Conservation (phyloP, 1,140 invertebrate genomes). For the Bombus pascuorum region DNA sequence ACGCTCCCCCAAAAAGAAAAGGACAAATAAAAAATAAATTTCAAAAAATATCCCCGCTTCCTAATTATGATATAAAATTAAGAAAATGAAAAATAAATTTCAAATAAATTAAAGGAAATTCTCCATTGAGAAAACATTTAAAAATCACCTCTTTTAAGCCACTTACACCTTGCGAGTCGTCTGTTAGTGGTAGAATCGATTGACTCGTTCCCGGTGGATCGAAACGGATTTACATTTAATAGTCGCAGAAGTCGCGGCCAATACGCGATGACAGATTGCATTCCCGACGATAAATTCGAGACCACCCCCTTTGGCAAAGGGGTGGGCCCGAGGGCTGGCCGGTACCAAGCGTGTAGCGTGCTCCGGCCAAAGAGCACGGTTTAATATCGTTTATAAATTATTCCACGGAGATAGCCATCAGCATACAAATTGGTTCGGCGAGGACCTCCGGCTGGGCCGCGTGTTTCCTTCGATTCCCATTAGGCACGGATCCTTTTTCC, state of each 20-base stretch:
- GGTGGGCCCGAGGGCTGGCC: slow-evolving; percentile 44
- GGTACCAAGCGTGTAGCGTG: slow-evolving; percentile 67
- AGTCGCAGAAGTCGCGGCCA: slow-evolving; percentile 38
- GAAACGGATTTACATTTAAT: slow-evolving; percentile 52
- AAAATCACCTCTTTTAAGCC: not conserved
- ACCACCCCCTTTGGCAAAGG: slow-evolving; percentile 17
- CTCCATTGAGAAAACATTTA: too few relatives aligned
- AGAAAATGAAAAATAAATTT: not conserved
- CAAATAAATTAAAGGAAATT: not conserved
- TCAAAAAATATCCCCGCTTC: too few relatives aligned
- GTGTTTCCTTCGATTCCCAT: slow-evolving; percentile 54
- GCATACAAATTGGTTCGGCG: slow-evolving; percentile 73
- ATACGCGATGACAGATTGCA: slow-evolving; percentile 47
- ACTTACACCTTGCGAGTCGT: not conserved
- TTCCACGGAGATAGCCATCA: slow-evolving; percentile 72
- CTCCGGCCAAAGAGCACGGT: slow-evolving; percentile 64
- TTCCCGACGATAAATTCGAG: slow-evolving; percentile 49
- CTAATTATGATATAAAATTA: too few relatives aligned
- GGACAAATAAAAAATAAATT: too few relatives aligned
- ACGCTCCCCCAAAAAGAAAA: too few relatives aligned
- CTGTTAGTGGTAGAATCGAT: not conserved
- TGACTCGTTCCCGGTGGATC: slow-evolving; percentile 1
- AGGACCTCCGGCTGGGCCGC: slow-evolving; percentile 45
- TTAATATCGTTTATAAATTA: slow-evolving; percentile 77
- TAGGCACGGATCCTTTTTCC: slow-evolving; percentile 39